Percentiles rank a stretch among this genome's conserved stretches.
phyloP scores from a whole-genome alignment of 2,888 invertebrate species.

The Incurvaria masculella region DNA sequence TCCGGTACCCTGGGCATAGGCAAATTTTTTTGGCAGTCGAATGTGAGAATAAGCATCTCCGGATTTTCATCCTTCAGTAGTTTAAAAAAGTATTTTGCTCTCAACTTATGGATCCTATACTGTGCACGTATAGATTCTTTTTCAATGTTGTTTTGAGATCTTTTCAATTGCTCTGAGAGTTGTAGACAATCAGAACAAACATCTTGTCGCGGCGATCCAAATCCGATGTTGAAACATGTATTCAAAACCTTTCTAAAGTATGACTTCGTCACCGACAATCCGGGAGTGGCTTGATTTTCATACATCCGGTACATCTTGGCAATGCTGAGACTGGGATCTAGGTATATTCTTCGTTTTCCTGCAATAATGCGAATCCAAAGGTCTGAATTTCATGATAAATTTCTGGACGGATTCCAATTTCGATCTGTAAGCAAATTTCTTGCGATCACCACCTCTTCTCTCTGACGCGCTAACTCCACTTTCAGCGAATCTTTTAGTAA shows the following conservation, averaged over 20 bases:
- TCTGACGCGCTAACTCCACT: conserved; percentile 3
- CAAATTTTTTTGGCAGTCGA: conserved; percentile 21
- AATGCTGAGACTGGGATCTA: conserved; percentile 7
- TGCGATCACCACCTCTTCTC: not conserved
- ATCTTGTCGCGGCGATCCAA: conserved; percentile 9
- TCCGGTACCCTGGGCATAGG: conserved; percentile 21
- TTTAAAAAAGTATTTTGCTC: not conserved
- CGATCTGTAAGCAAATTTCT: not conserved
- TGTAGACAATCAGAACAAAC: conserved; percentile 9
- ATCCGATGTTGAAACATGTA: conserved; percentile 10
- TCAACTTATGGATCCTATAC: not conserved
- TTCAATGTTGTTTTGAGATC: not conserved
- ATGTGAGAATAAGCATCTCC: not conserved
- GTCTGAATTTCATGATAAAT: not conserved
- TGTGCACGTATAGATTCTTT: not conserved
- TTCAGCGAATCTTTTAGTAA: conserved; percentile 5
- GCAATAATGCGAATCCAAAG: conserved; percentile 1
- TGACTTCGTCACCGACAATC: conserved; percentile 1
- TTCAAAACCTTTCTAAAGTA: conserved; percentile 7
- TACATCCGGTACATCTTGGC: conserved; percentile 7
- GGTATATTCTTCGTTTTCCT: not conserved
- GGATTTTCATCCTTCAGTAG: not conserved
- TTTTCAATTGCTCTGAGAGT: conserved; percentile 1
- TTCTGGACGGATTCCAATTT: not conserved
- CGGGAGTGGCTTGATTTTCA: conserved; percentile 4